phyloP scores from a whole-genome alignment of 2,888 invertebrate species.

The Microctonus hyperodae region DNA sequence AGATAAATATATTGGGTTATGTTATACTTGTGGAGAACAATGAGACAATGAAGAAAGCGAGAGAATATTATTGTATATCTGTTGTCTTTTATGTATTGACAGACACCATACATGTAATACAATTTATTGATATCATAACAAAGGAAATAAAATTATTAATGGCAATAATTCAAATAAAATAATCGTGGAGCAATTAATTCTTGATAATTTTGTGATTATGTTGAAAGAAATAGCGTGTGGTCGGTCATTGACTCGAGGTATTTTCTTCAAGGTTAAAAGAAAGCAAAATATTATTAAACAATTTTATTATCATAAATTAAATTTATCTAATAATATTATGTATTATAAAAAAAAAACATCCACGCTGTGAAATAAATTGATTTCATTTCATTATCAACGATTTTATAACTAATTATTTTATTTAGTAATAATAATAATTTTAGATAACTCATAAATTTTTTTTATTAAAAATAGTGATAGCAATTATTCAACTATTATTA shows the following conservation, averaged over 20 bases:
- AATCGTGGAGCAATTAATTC: constrained; percentile 7
- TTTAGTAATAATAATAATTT: no score
- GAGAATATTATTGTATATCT: no score
- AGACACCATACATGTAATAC: no score
- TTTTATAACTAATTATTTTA: not conserved
- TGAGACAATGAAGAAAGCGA: not conserved
- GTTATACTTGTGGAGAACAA: constrained; percentile 12
- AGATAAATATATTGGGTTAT: no score
- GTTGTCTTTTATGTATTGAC: not conserved
- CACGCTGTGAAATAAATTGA: no score
- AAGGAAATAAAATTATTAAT: not conserved
- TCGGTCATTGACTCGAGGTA: constrained; percentile 25
- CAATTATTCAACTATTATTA: not conserved
- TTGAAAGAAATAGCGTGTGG: not conserved
- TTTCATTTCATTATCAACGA: not conserved
- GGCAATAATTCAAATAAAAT: not conserved
- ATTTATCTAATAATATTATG: no score
- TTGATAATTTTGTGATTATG: not conserved
- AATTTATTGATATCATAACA: not conserved
- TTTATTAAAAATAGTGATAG: no score
- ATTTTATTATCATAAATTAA: no score
- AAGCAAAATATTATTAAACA: not conserved
- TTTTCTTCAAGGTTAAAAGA: not conserved
- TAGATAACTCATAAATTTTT: no score
- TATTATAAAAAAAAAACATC: no score